Percentiles rank a stretch among this genome's conserved stretches.
phyloP scores from a whole-genome alignment of 2,888 invertebrate genomes.

The Tenthredo amoena region DNA sequence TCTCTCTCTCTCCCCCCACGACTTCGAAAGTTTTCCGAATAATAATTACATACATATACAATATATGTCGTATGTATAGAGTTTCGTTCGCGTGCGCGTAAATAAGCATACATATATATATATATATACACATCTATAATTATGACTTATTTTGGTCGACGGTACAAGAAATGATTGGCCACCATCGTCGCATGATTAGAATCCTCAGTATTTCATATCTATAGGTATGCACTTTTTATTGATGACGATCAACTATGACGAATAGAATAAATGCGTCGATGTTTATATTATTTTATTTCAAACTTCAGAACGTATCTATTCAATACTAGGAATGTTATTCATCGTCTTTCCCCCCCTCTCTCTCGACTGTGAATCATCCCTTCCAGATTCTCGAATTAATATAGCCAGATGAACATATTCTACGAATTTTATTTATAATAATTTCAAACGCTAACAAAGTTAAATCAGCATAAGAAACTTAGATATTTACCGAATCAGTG shows the following conservation, averaged over 20 bases:
- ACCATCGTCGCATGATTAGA: not conserved
- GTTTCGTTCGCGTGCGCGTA: not conserved
- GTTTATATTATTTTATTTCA: not conserved
- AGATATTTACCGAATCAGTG: too few relatives aligned
- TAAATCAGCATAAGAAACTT: too few relatives aligned
- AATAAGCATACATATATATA: not conserved
- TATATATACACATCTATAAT: not conserved
- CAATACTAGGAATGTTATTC: not conserved
- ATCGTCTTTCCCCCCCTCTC: not conserved
- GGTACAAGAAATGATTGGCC: not conserved
- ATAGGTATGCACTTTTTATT: not conserved
- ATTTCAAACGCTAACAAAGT: not conserved
- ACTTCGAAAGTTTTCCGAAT: not conserved
- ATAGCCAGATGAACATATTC: not conserved
- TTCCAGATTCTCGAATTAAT: not conserved
- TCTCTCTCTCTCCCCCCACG: not conserved
- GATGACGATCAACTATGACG: not conserved
- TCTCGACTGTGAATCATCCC: not conserved
- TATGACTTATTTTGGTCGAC: not conserved
- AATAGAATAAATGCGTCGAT: not conserved
- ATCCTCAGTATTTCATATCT: conserved; percentile 9
- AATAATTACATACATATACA: not conserved
- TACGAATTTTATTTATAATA: not conserved
- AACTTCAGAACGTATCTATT: not conserved
- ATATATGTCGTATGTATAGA: not conserved